Base-by-base conservation (phyloP, 2,888 invertebrate species). In the Ophioninae sp. region DNA sequence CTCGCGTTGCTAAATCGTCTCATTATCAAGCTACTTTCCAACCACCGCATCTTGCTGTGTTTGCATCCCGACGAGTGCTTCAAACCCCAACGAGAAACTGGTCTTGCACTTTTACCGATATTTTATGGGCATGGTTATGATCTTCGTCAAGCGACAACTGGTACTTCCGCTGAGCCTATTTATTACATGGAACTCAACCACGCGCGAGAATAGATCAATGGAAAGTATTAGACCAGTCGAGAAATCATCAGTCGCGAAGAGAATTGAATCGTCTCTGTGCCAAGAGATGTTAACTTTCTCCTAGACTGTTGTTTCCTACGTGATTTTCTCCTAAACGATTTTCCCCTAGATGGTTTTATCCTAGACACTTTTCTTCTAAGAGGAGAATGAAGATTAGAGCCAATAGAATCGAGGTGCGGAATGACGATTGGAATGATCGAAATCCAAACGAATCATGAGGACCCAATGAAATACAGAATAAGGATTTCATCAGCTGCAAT, bases 1-100 rank as follows among this genome's bases (percentile, higher is more conserved):
- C 92, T 89, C 88, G 68, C 84, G 91, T 88, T 89, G 90, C 90
- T 92, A 92, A 92, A 93, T 93, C 91, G 91, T 88, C 92, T 92
- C 92, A 92, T 93, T 92, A 92, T 88, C 84, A 59, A 64, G 79
- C 84, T 90, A 87, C 51, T 13, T 2, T 10, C 5, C 51, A 51
- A 17, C 51, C 17, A 13, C 6, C 51, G 17, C 51, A 17, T 51
- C 17, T 51, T 51, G 51, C 51, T 13, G 51, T 51, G 51, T 92
- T 91, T 92, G 91, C 92, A 91, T 91, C 86, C 83, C 87, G 86
- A 44, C 88, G 87, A 79, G 83, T 84, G 83, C 6, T 83, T 61
- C 81, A 65, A 79, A 74, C 64, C 79, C 51, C n/a, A 80, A 80
- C 73, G 51, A 72, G 30, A 80, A 88, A 89, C 89, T 88, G 87